phyloP scores from a whole-genome alignment of 2,113 vertebrate genomes.

The Girardinichthys multiradiatus region DNA sequence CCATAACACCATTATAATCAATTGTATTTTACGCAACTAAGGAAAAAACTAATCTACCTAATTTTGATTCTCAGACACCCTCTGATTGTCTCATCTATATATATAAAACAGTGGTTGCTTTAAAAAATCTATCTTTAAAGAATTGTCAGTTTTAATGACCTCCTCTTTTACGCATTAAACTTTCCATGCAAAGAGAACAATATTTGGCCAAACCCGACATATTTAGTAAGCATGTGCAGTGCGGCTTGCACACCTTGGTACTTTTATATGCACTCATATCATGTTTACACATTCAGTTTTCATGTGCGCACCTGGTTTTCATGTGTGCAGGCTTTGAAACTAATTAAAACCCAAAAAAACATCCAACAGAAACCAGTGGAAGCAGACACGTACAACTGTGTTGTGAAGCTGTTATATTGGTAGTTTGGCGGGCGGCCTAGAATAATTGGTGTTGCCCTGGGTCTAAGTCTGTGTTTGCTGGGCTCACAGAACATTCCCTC shows the following conservation, averaged over 20 bases:
- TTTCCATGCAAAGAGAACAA: background rate
- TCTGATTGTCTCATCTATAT: too few relatives aligned
- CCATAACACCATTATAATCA: too few relatives aligned
- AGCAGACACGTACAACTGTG: slow-evolving; percentile 19
- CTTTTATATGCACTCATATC: background rate
- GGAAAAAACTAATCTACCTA: too few relatives aligned
- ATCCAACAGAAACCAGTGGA: slow-evolving; percentile 25
- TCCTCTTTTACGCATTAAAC: background rate
- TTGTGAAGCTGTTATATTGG: slow-evolving; percentile 63
- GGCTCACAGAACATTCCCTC: slow-evolving; percentile 66
- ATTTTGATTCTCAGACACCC: too few relatives aligned
- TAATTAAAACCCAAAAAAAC: slow-evolving; percentile 12
- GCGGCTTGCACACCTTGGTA: too few relatives aligned
- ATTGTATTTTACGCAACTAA: too few relatives aligned
- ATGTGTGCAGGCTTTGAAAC: background rate
- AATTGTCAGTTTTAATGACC: too few relatives aligned
- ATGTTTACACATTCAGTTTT: slow-evolving; percentile 1
- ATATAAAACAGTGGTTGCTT: background rate
- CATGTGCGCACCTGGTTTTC: background rate
- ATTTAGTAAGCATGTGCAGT: background rate
- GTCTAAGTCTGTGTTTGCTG: slow-evolving; percentile 71
- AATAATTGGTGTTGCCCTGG: slow-evolving; percentile 74
- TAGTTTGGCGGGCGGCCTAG: slow-evolving; percentile 63
- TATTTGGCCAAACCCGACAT: background rate
- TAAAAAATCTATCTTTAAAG: background rate